Conservation (phyloP, 2,113 vertebrate species). For the Pelvicachromis taeniatus region DNA sequence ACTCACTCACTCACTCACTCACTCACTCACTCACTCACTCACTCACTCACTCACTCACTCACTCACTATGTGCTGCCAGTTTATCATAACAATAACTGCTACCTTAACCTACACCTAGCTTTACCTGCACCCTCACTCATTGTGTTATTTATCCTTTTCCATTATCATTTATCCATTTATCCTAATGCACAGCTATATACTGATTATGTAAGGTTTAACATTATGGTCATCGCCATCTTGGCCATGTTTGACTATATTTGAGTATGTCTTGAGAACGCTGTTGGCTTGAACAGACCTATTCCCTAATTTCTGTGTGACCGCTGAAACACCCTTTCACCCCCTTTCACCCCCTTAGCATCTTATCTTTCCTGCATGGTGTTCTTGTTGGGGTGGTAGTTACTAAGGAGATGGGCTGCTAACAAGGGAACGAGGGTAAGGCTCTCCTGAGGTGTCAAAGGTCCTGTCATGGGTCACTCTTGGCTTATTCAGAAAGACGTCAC, state of each 20-base stretch:
- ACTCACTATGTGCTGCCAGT: background rate
- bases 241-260: background rate
- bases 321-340: slow-evolving; percentile 7
- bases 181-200: background rate
- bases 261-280: background rate
- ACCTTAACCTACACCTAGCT: background rate
- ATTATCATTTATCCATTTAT: too few species aligned
- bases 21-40: background rate
- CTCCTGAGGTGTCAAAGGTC: slow-evolving; percentile 61
- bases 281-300: slow-evolving; percentile 7
- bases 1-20: background rate
- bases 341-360: slow-evolving; percentile 2
- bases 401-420: slow-evolving; percentile 32
- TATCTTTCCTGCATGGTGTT: slow-evolving; percentile 7
- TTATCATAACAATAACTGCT: background rate
- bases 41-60: background rate
- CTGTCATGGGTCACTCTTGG: slow-evolving; percentile 50
- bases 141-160: background rate
- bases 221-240: background rate
- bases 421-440: slow-evolving; percentile 44
- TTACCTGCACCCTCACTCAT: background rate
- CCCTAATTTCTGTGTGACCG: slow-evolving; percentile 70
- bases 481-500: slow-evolving; percentile 63
- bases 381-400: slow-evolving; percentile 42
- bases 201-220: background rate